These are phyloP conservation scores for Valencia hispanica DNA, from an alignment of 2,797 vertebrate genomes.

Conservation along the genomic window DNA sequence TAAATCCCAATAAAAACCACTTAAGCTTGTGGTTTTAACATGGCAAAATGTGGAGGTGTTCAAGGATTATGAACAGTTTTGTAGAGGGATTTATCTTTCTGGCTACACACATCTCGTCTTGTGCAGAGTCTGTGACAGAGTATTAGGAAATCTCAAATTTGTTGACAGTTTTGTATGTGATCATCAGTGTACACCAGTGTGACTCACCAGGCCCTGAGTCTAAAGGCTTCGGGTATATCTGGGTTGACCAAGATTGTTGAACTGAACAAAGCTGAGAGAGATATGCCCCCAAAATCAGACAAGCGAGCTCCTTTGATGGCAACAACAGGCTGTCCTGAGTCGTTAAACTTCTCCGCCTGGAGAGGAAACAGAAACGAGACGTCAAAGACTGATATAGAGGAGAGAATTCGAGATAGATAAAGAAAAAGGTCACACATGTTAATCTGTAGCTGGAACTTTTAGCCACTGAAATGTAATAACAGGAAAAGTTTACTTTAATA, in stretches of 20 bases:
- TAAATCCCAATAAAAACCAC: not conserved
- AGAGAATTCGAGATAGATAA: constrained; percentile 15
- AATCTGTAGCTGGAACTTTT: constrained; percentile 19
- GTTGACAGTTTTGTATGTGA: constrained; percentile 9
- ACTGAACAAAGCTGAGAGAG: constrained; percentile 87
- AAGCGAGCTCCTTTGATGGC: constrained; percentile 91
- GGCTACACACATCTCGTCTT: not conserved
- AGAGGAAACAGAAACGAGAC: constrained; percentile 22
- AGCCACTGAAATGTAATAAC: constrained; percentile 44
- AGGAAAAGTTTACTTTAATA: constrained; percentile 52
- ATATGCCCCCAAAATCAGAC: constrained; percentile 91
- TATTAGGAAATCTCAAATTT: constrained; percentile 4
- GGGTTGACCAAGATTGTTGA: constrained; percentile 91
- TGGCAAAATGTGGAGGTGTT: not conserved
- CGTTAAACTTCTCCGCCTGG: constrained; percentile 92
- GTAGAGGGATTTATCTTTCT: not conserved
- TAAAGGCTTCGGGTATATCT: constrained; percentile 89
- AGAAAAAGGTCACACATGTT: constrained; percentile 12
- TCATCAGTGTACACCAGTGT: constrained; percentile 22
- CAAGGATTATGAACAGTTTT: not conserved
- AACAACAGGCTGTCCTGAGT: constrained; percentile 86
- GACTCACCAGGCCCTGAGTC: constrained; percentile 90
- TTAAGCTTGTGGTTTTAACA: not conserved
- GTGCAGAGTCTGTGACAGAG: constrained; percentile 2
- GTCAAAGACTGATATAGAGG: constrained; percentile 34